phyloP scores from a whole-genome alignment of 2,113 vertebrate species.

The Dipodomys spectabilis region DNA sequence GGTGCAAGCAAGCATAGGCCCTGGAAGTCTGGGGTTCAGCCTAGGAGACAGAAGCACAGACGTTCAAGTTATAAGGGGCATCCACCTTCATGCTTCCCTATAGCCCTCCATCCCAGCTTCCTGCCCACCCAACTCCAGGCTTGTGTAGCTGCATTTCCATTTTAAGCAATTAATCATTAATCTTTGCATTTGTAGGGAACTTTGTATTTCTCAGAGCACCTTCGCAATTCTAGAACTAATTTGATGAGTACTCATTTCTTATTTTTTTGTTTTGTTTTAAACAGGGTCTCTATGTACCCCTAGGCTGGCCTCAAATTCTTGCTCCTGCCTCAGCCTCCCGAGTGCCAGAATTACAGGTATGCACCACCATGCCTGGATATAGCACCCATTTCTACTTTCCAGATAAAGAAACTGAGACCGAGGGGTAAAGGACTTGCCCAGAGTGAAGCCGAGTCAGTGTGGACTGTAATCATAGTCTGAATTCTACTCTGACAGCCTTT shows the following conservation, averaged over 20 bases:
- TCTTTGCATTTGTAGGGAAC: slow-evolving; percentile 3
- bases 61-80: slow-evolving; percentile 13
- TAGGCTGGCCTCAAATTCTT: background rate
- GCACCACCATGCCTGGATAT: background rate
- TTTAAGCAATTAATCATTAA: background rate
- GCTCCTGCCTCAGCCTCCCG: background rate
- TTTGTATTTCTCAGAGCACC: slow-evolving; percentile 46
- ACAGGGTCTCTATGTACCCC: background rate
- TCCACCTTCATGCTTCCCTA: background rate
- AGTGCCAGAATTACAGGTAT: background rate
- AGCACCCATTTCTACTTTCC: slow-evolving; percentile 59
- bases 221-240: slow-evolving; percentile 19
- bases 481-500: slow-evolving; percentile 35
- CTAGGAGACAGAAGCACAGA: slow-evolving; percentile 59
- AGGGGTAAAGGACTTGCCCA: slow-evolving; percentile 69
- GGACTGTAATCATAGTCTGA: slow-evolving; percentile 35
- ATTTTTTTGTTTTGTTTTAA: background rate
- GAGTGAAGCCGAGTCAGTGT: slow-evolving; percentile 68
- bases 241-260: slow-evolving; percentile 50
- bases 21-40: slow-evolving; percentile 52
- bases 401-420: slow-evolving; percentile 67
- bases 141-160: slow-evolving; percentile 37
- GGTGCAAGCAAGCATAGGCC: slow-evolving; percentile 61
- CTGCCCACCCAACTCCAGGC: background rate
- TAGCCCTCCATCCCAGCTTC: background rate